Evolutionary conservation across 2,888 invertebrate species (phyloP).

Genomic region (Melinaea menophilus): DNA sequence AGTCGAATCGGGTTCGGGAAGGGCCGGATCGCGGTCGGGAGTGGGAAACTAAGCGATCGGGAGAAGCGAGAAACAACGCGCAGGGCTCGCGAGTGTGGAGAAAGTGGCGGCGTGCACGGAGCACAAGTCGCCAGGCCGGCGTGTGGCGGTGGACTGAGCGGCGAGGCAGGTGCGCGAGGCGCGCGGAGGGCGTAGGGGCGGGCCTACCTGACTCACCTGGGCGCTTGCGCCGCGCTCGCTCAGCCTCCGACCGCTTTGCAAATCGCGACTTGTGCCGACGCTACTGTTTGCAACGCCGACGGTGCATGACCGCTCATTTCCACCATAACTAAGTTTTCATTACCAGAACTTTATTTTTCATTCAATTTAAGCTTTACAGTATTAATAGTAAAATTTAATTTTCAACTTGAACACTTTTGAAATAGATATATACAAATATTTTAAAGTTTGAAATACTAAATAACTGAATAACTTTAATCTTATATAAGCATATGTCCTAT

Average conservation of each 20-base stretch:
- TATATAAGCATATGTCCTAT: too few species aligned
- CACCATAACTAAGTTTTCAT: slow-evolving; percentile 28
- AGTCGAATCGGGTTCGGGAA: slow-evolving; percentile 49
- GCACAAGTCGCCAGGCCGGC: slow-evolving; percentile 70
- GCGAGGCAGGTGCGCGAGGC: slow-evolving; percentile 68
- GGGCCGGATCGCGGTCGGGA: slow-evolving; percentile 56
- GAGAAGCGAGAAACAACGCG: slow-evolving; percentile 72
- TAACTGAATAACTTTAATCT: too few species aligned
- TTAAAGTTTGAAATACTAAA: too few species aligned
- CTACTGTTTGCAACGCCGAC: slow-evolving; percentile 36
- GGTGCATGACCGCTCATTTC: slow-evolving; percentile 29
- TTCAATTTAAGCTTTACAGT: slow-evolving; percentile 14
- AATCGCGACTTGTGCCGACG: slow-evolving; percentile 40
- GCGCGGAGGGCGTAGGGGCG: slow-evolving; percentile 70
- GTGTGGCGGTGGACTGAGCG: slow-evolving; percentile 53
- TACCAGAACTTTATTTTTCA: slow-evolving; percentile 27
- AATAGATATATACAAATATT: too few species aligned
- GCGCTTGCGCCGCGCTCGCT: slow-evolving; percentile 71
- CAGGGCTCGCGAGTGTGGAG: slow-evolving; percentile 75
- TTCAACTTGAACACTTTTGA: too few species aligned
- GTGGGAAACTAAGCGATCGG: slow-evolving; percentile 70
- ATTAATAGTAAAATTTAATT: slow-evolving; percentile 10
- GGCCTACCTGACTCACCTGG: slow-evolving; percentile 76
- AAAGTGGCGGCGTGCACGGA: slow-evolving; percentile 74
- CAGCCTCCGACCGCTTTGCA: slow-evolving; percentile 52